A percentile compares a stretch with the other conserved stretches of the same genome.
Evolutionary conservation across 2,888 invertebrate genomes (phyloP).

Genomic region (Polietes domitor): DNA sequence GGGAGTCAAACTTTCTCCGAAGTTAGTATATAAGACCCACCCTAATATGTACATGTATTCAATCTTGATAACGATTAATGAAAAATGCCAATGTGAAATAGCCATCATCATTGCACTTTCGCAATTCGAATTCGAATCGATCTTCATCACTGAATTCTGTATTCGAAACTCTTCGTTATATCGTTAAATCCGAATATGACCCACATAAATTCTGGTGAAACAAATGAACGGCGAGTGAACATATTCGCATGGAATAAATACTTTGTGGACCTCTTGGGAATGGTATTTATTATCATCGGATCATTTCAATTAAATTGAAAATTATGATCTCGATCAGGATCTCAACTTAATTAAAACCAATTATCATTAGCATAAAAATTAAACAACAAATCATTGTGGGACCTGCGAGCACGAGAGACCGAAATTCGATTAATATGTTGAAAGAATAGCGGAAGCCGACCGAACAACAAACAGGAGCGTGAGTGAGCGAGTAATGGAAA

Average conservation of each 20-base stretch:
- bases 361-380: conserved; percentile 62
- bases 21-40: too few relatives aligned
- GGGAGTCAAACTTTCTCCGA: too few relatives aligned
- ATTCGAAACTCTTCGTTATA: too few relatives aligned
- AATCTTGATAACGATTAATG: not conserved
- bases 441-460: conserved; percentile 46
- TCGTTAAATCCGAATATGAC: not conserved
- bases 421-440: conserved; percentile 57
- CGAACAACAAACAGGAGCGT: conserved; percentile 25
- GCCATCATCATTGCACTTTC: not conserved
- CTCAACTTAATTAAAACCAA: conserved; percentile 56
- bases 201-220: conserved; percentile 1
- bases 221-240: not conserved
- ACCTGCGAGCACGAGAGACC: conserved; percentile 24
- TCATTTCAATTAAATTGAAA: conserved; percentile 45
- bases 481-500: not conserved
- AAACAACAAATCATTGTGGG: conserved; percentile 47
- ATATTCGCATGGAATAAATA: not conserved
- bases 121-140: not conserved
- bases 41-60: too few relatives aligned
- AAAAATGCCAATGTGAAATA: not conserved
- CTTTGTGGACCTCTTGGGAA: not conserved
- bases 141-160: conserved; percentile 3
- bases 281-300: conserved; percentile 14
- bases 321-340: conserved; percentile 45